phyloP scores from a whole-genome alignment of 1,140 invertebrate species.

The Pissodes strobi region DNA sequence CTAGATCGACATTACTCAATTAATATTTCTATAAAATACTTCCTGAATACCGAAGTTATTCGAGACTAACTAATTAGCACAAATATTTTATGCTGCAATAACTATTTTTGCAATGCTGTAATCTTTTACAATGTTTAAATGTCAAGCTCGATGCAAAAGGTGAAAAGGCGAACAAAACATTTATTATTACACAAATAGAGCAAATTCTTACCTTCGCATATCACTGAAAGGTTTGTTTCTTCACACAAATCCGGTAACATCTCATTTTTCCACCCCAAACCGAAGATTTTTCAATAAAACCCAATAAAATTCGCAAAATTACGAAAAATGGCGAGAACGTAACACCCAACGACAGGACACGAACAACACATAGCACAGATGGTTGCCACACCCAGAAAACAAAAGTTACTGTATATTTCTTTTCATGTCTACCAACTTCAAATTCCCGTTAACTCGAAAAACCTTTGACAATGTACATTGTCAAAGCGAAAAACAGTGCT shows the following conservation, averaged over 20 bases:
- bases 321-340: slow-evolving; percentile 26
- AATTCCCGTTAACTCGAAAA: no score
- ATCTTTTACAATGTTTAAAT: slow-evolving; percentile 30
- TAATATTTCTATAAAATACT: neutral
- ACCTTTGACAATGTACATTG: no score
- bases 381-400: slow-evolving; percentile 26
- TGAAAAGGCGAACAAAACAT: slow-evolving; percentile 33
- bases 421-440: neutral
- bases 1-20: neutral
- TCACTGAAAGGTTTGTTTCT: neutral
- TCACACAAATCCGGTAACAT: neutral
- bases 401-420: slow-evolving; percentile 12
- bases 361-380: neutral
- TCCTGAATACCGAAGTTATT: slow-evolving; percentile 11
- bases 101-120: slow-evolving; percentile 23
- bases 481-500: no score
- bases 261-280: neutral
- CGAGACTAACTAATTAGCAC: neutral
- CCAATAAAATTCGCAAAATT: slow-evolving; percentile 8
- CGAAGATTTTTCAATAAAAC: slow-evolving; percentile 3
- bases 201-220: neutral
- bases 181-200: neutral
- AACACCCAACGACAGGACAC: slow-evolving; percentile 31
- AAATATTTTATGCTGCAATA: slow-evolving; percentile 4
- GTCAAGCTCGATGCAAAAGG: slow-evolving; percentile 29